Evolutionary conservation across 2,888 invertebrate species (phyloP).

Genomic region (Arge pagana): DNA sequence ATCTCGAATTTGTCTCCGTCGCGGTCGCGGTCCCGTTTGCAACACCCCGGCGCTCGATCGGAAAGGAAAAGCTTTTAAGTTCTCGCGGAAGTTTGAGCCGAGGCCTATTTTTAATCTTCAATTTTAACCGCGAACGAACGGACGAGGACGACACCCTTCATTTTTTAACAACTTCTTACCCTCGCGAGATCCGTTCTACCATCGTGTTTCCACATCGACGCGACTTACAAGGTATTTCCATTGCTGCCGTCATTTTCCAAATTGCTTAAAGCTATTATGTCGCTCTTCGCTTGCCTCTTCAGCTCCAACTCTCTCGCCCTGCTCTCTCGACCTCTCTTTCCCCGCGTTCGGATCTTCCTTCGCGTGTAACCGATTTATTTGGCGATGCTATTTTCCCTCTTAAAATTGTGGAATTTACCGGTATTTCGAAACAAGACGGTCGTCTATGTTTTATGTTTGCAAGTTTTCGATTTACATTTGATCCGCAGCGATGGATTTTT

Average conservation of each 20-base stretch:
- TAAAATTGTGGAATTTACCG: too few relatives aligned
- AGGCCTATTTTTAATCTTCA: slow-evolving; percentile 38
- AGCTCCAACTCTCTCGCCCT: too few relatives aligned
- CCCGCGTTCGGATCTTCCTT: too few relatives aligned
- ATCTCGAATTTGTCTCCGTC: slow-evolving; percentile 36
- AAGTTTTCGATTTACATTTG: too few relatives aligned
- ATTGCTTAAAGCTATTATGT: slow-evolving; percentile 8
- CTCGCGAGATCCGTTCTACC: slow-evolving; percentile 1
- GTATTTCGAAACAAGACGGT: too few relatives aligned
- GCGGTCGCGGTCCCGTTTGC: slow-evolving; percentile 20
- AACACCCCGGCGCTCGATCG: slow-evolving; percentile 20
- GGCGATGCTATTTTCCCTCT: too few relatives aligned
- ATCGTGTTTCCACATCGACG: slow-evolving; percentile 3
- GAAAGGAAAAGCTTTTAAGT: slow-evolving; percentile 39
- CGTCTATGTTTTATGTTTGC: too few relatives aligned
- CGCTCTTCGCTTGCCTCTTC: too few relatives aligned
- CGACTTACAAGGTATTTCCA: slow-evolving; percentile 8
- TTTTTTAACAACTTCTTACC: slow-evolving; percentile 13
- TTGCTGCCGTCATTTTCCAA: too few relatives aligned
- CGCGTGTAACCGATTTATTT: too few relatives aligned
- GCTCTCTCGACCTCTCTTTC: too few relatives aligned
- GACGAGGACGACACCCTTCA: slow-evolving; percentile 11
- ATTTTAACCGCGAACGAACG: slow-evolving; percentile 8
- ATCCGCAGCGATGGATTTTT: too few relatives aligned
- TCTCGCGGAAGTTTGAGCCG: slow-evolving; percentile 27